Percentiles rank a stretch among this genome's conserved stretches.
These are phyloP conservation scores for Lepidurus packardi DNA, from an alignment of 1,140 invertebrate genomes.

Conservation along the genomic window DNA sequence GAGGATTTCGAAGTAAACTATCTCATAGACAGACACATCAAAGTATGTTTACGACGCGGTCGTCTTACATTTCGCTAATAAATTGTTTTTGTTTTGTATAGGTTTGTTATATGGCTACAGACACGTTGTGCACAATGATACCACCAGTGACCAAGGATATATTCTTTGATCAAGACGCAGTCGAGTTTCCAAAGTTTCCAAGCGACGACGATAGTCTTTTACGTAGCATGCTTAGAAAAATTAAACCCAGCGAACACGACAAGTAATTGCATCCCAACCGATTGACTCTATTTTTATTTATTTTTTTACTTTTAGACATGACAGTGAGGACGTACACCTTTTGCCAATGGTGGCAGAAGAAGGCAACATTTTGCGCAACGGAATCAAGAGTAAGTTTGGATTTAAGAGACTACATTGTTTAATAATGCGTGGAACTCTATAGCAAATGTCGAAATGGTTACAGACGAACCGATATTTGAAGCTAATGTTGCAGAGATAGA, in stretches of 20 bases:
- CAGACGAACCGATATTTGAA: not conserved
- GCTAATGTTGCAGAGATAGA: not conserved
- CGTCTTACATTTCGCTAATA: not conserved
- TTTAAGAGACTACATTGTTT: not conserved
- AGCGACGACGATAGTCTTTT: not conserved
- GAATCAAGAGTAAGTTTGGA: not conserved
- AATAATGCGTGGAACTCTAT: not conserved
- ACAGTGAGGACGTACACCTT: not conserved
- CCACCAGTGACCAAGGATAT: slow-evolving; percentile 13
- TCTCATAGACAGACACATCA: slow-evolving; percentile 62
- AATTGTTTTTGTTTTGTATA: not conserved
- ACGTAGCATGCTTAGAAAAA: not conserved
- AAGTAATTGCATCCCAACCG: not conserved
- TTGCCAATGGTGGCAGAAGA: not conserved
- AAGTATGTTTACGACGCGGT: slow-evolving; percentile 45
- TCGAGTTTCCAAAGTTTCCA: not conserved
- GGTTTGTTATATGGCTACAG: slow-evolving; percentile 24
- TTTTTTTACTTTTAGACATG: not conserved
- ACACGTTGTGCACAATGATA: slow-evolving; percentile 5
- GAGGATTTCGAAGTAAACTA: slow-evolving; percentile 70
- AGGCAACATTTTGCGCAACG: not conserved
- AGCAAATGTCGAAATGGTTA: not conserved
- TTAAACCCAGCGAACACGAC: not conserved
- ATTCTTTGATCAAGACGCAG: slow-evolving; percentile 17
- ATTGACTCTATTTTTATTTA: not conserved